Conservation (phyloP, 2,888 invertebrate species). For the Eupithecia pulchellata region DNA sequence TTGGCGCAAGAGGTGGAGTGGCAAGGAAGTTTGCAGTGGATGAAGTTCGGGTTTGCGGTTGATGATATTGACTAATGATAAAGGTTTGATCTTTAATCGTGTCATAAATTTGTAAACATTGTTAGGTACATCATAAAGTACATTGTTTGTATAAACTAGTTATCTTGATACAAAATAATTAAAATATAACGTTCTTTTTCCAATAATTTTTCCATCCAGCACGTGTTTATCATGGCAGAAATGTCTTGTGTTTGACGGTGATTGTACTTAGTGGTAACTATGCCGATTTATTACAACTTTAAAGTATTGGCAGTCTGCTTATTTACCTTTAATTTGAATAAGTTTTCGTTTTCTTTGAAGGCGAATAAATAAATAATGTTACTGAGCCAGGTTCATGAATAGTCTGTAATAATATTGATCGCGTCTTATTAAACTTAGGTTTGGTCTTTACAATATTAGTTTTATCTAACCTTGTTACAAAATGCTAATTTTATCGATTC, state of each 20-base stretch:
- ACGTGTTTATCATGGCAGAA: neutral
- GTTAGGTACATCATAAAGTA: neutral
- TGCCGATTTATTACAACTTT: slow-evolving; percentile 41
- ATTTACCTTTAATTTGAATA: neutral
- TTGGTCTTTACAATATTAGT: neutral
- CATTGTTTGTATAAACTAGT: no score
- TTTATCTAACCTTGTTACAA: neutral
- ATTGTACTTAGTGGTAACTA: slow-evolving; percentile 9
- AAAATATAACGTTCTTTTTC: no score
- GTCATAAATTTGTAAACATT: neutral
- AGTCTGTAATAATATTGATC: neutral
- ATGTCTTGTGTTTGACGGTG: neutral
- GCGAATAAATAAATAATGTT: neutral
- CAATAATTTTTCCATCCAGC: no score
- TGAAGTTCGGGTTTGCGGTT: no score
- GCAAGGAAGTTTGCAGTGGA: no score
- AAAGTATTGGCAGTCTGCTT: slow-evolving; percentile 19
- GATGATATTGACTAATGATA: no score
- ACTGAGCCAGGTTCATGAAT: neutral
- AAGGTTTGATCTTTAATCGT: neutral
- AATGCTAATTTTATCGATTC: neutral
- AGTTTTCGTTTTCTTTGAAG: neutral
- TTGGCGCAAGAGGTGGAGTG: no score
- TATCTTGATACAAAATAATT: no score
- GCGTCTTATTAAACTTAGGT: neutral